Conservation (phyloP, 1,140 invertebrate genomes). For the Drosophila yakuba region DNA sequence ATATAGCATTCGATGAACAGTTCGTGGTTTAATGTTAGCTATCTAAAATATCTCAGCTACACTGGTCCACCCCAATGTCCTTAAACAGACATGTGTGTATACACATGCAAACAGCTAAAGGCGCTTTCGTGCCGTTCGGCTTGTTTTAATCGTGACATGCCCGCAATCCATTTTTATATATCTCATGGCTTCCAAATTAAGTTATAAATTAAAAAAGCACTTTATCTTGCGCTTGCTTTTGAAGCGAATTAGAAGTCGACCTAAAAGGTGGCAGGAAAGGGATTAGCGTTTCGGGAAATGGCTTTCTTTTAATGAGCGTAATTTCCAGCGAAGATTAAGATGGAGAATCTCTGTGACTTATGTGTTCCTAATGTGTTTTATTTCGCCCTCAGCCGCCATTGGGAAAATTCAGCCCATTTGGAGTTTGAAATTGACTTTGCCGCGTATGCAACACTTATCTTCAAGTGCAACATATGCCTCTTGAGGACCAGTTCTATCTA, state of each 20-base stretch:
- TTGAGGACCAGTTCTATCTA: conserved; percentile 37
- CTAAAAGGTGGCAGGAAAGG: conserved; percentile 23
- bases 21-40: no score
- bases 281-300: conserved; percentile 45
- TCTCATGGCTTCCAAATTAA: conserved; percentile 61
- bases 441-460: conserved; percentile 13
- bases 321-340: conserved; percentile 46
- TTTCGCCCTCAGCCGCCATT: neutral
- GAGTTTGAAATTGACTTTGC: conserved; percentile 30
- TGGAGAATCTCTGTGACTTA: conserved; percentile 47
- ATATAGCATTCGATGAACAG: no score
- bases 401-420: conserved; percentile 26
- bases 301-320: conserved; percentile 48
- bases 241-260: conserved; percentile 24
- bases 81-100: conserved; percentile 8
- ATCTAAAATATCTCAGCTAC: neutral
- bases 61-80: neutral
- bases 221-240: conserved; percentile 50
- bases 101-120: conserved; percentile 23
- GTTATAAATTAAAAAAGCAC: conserved; percentile 64
- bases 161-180: conserved; percentile 61
- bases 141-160: conserved; percentile 56
- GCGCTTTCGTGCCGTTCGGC: conserved; percentile 36
- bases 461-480: conserved; percentile 19
- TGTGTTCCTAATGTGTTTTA: conserved; percentile 35